Evolutionary conservation across 2,888 invertebrate species (phyloP).

Genomic region (Gerris lacustris): DNA sequence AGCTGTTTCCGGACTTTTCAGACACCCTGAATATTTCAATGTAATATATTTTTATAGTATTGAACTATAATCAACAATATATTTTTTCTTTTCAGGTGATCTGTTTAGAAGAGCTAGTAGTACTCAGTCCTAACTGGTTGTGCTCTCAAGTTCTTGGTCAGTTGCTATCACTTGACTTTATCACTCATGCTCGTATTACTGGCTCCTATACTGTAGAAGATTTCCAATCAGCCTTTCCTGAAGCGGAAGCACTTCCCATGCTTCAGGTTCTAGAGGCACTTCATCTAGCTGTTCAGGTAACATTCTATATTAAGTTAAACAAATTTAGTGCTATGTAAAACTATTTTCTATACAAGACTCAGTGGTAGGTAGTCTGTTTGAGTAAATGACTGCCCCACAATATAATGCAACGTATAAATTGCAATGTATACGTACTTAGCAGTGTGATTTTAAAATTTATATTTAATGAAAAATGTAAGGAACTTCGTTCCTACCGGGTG

Average conservation of each 20-base stretch:
- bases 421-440: too few relatives aligned
- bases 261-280: conserved; percentile 56
- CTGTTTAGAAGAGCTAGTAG: conserved; percentile 51
- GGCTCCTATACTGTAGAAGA: conserved; percentile 61
- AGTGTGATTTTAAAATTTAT: too few relatives aligned
- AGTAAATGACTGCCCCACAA: too few relatives aligned
- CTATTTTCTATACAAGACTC: conserved; percentile 3
- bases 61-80: too few relatives aligned
- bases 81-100: conserved; percentile 39
- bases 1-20: not conserved
- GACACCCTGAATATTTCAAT: not conserved
- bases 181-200: conserved; percentile 44
- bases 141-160: conserved; percentile 54
- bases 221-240: conserved; percentile 57
- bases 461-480: too few relatives aligned
- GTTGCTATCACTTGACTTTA: conserved; percentile 47
- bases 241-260: conserved; percentile 54
- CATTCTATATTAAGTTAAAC: conserved; percentile 14
- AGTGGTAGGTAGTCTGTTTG: too few relatives aligned
- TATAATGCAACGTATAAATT: too few relatives aligned
- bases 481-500: too few relatives aligned
- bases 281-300: conserved; percentile 51
- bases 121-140: conserved; percentile 55
- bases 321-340: not conserved
- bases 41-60: not conserved